Evolutionary conservation across 2,888 invertebrate genomes (phyloP).

Genomic region (Blastobasis adustella): DNA sequence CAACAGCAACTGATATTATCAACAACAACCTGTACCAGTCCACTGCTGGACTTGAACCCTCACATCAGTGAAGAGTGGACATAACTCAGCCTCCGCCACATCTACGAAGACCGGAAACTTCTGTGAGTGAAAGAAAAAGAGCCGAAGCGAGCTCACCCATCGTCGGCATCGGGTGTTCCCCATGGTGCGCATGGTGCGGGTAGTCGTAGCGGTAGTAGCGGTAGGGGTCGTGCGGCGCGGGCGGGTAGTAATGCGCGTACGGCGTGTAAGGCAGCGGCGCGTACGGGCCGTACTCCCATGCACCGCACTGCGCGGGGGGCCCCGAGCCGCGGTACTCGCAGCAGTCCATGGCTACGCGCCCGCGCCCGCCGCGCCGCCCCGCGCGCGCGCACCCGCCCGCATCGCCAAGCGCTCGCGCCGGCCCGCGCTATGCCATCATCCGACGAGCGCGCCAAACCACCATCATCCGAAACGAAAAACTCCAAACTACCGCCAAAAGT

Average conservation of each 20-base stretch:
- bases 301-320: conserved; percentile 47
- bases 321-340: conserved; percentile 62
- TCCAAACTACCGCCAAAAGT: neutral
- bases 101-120: too few species aligned
- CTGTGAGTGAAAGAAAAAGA: neutral
- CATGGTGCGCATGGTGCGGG: conserved; percentile 55
- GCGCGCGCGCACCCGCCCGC: conserved; percentile 40
- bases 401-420: conserved; percentile 33
- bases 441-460: conserved; percentile 1
- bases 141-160: neutral
- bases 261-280: conserved; percentile 36
- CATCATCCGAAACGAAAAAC: conserved; percentile 5
- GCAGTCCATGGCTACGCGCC: conserved; percentile 64
- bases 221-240: conserved; percentile 51
- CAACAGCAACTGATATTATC: too few species aligned
- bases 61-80: too few species aligned
- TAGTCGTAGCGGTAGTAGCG: conserved; percentile 68
- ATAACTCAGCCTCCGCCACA: too few species aligned
- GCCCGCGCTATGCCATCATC: neutral
- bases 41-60: too few species aligned
- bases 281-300: conserved; percentile 54
- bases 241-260: conserved; percentile 26
- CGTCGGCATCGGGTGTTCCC: conserved; percentile 61
- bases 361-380: conserved; percentile 41
- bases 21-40: too few species aligned